phyloP scores from a whole-genome alignment of 2,797 vertebrate species.

The Cossypha polioptera region DNA sequence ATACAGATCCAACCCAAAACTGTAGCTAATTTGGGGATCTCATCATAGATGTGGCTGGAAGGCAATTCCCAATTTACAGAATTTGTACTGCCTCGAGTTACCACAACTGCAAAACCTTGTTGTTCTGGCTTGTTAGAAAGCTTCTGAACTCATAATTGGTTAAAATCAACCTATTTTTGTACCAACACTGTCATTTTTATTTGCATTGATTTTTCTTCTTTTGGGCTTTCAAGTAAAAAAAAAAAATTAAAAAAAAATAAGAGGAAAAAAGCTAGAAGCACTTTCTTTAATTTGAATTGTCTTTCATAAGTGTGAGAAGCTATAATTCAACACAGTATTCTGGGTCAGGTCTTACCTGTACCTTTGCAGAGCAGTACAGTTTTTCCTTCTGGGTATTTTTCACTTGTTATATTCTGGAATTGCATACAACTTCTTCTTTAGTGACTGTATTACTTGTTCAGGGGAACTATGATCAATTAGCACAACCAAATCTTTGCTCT shows the following conservation, averaged over 20 bases:
- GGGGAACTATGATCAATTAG: not conserved
- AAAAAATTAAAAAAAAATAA: not conserved
- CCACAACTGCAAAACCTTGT: not conserved
- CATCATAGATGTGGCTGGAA: not conserved
- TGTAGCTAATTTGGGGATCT: not conserved
- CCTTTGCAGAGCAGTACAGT: not conserved
- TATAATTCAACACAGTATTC: not conserved
- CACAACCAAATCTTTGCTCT: not conserved
- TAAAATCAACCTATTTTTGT: not conserved
- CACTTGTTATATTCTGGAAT: not conserved
- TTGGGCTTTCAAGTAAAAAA: not conserved
- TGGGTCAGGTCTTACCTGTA: not conserved
- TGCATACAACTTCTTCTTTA: not conserved
- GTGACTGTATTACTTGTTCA: not conserved
- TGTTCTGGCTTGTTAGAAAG: not conserved
- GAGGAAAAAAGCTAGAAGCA: not conserved
- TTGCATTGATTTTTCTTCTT: not conserved
- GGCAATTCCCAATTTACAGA: not conserved
- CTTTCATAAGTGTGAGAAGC: not conserved
- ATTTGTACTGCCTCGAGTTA: not conserved
- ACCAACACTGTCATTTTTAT: not conserved
- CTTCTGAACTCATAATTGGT: not conserved
- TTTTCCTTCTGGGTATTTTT: slow-evolving; percentile 2
- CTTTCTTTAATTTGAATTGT: not conserved
- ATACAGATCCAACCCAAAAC: not conserved